Base-by-base conservation (phyloP, 2,888 invertebrate genomes). In the Drosophila recens region DNA sequence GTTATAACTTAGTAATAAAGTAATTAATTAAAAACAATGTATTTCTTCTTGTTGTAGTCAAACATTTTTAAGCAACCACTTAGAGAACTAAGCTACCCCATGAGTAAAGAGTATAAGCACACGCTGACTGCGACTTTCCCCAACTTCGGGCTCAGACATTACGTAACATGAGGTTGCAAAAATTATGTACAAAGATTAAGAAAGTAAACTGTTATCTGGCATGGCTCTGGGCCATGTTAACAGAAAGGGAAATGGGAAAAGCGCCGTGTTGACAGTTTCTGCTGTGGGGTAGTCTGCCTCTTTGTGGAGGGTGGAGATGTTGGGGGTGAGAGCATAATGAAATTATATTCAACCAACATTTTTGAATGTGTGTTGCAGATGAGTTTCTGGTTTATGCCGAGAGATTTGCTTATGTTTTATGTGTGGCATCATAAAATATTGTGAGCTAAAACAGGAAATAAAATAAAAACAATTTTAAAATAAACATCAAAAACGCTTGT, bases 181-280 rank as follows among this genome's bases (percentile, higher is more conserved):
- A 86, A 78, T 82, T 80, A 87, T 82, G 86, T 82, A 80, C 73
- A 76, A 78, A 84, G 88, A 87, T 84, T 87, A 84, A 86, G 84
- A 82, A 87, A 80, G 83, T 86, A 87, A 87, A 87, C 78, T 63
- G 88, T 79, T 87, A 87, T 86, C 83, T 86, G 76, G 51, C 85
- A 57, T 54, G 48, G 80, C 80, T 72, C 65, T 33, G 43, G 63
- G 63, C 72, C 54, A 53, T 59, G 68, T 61, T 57, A 66, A 49
- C 64, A 65, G 38, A 42, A 40, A 48, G 51, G 65, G 56, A 48
- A 51, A 71, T 63, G 65, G 67, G 46, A 56, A 54, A 54, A 49
- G 51, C 66, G 59, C 56, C 77, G 75, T 87, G 83, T 83, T 87
- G 83, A 83, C 83, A 83, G 77, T 82, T 77, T 66, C 43, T 67